A percentile compares a stretch with the other conserved stretches of the same genome.
Evolutionary conservation across 2,888 invertebrate species (phyloP).

Genomic region (Hetaerina titia): DNA sequence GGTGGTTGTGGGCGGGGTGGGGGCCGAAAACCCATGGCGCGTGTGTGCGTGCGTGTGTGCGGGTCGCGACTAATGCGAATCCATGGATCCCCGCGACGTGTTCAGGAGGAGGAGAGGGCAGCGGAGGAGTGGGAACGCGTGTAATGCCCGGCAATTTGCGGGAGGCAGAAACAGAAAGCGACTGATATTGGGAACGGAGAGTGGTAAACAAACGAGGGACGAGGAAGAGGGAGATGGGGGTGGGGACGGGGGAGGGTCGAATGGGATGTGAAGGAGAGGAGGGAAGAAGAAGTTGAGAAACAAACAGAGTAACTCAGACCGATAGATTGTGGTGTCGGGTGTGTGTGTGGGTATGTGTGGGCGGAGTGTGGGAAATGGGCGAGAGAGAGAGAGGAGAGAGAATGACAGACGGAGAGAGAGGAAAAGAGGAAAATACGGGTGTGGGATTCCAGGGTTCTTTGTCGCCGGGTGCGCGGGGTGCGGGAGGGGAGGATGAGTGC

Average conservation of each 20-base stretch:
- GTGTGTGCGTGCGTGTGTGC: background rate
- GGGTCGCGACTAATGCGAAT: background rate
- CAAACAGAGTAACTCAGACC: slow-evolving; percentile 17
- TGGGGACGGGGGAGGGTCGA: background rate
- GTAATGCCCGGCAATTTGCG: slow-evolving; percentile 9
- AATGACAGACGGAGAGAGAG: too few relatives aligned
- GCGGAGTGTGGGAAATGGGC: background rate
- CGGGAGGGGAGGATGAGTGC: background rate
- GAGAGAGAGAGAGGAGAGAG: background rate
- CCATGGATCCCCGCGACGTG: background rate
- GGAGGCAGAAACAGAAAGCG: background rate
- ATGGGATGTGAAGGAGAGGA: background rate
- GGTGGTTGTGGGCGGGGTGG: background rate
- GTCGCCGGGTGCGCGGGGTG: background rate
- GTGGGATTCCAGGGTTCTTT: background rate
- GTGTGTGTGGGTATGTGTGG: background rate
- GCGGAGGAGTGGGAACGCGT: background rate
- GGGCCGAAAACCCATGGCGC: background rate
- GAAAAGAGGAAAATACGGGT: background rate
- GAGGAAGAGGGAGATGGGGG: background rate
- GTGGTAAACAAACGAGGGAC: background rate
- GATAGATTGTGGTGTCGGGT: slow-evolving; percentile 29
- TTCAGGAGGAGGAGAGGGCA: background rate
- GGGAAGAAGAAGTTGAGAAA: slow-evolving; percentile 22
- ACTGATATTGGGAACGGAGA: background rate